Conservation (phyloP, 2,113 vertebrate genomes). For the Muntiacus muntjak region DNA sequence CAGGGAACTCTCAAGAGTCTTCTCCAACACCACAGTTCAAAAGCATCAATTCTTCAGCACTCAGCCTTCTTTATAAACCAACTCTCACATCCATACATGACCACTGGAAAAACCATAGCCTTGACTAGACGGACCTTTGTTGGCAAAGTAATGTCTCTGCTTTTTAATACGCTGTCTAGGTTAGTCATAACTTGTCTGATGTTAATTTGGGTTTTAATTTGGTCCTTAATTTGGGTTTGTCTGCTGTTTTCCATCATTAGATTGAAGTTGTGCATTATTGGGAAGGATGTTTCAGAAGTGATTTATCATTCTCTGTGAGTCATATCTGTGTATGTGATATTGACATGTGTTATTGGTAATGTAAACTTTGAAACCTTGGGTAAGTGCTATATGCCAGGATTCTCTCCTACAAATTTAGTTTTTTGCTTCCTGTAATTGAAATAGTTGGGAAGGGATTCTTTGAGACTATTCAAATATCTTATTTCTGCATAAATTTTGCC, state of each 20-base stretch:
- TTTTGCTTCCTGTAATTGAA: neutral
- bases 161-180: too few species aligned
- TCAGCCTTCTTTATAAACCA: too few species aligned
- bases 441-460: neutral
- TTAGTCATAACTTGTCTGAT: neutral
- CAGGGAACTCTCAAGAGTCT: too few species aligned
- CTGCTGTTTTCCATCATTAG: neutral
- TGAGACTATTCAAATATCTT: neutral
- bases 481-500: neutral
- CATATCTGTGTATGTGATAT: too few species aligned
- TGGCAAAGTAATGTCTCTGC: too few species aligned
- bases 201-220: neutral
- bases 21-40: too few species aligned
- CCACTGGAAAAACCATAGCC: too few species aligned
- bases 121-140: too few species aligned
- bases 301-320: neutral
- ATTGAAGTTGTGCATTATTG: neutral
- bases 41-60: too few species aligned
- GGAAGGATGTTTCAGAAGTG: neutral
- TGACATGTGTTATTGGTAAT: neutral
- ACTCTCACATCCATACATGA: too few species aligned
- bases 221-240: neutral
- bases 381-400: neutral
- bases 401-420: neutral
- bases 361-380: neutral